phyloP scores from a whole-genome alignment of 1,140 invertebrate species.

The Stegodyphus mimosarum region DNA sequence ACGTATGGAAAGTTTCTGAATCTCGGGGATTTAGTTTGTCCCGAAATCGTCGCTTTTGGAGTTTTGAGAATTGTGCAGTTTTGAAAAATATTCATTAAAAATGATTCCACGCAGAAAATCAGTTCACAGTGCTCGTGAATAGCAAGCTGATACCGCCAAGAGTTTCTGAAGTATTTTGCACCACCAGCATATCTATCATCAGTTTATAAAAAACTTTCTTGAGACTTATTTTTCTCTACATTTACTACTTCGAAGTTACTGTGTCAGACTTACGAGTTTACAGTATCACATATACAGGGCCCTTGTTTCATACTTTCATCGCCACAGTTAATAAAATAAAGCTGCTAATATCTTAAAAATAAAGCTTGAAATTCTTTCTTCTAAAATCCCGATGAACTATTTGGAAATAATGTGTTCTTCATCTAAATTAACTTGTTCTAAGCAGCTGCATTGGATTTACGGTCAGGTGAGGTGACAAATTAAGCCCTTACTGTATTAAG shows the following conservation, averaged over 20 bases:
- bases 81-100: neutral
- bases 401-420: conserved; percentile 37
- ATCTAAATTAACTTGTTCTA: conserved; percentile 40
- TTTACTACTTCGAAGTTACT: too few relatives aligned
- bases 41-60: neutral
- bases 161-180: too few relatives aligned
- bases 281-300: neutral
- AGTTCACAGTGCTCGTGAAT: conserved; percentile 35
- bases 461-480: conserved; percentile 55
- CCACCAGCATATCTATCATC: neutral
- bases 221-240: too few relatives aligned
- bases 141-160: neutral
- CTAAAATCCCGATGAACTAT: conserved; percentile 32
- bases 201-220: neutral
- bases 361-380: neutral
- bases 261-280: neutral
- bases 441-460: conserved; percentile 59
- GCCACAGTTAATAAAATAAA: neutral
- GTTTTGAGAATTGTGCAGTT: neutral
- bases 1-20: conserved; percentile 38
- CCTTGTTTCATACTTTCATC: neutral
- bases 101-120: conserved; percentile 34
- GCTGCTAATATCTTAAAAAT: neutral
- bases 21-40: conserved; percentile 28
- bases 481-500: neutral